phyloP scores from a whole-genome alignment of 2,113 vertebrate species.

The Caranx ignobilis region DNA sequence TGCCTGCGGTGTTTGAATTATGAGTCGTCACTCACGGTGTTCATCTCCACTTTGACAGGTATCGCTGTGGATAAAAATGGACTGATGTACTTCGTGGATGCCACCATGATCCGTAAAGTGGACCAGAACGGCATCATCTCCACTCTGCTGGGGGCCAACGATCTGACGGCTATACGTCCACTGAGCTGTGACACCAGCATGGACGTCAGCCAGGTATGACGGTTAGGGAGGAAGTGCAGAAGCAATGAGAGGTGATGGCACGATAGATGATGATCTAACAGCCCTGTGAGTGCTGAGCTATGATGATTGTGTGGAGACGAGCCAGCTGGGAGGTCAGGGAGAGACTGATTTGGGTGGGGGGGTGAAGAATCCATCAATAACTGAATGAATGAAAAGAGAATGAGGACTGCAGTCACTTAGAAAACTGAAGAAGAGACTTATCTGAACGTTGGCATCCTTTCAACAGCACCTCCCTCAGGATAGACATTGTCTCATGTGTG shows the following conservation, averaged over 20 bases:
- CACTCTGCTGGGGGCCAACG: slow-evolving; percentile 96
- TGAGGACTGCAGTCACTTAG: slow-evolving; percentile 62
- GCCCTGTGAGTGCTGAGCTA: slow-evolving; percentile 86
- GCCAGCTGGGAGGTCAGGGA: slow-evolving; percentile 85
- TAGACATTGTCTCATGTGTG: slow-evolving; percentile 14
- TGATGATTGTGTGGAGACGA: slow-evolving; percentile 90
- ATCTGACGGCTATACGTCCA: slow-evolving; percentile 93
- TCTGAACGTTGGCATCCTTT: slow-evolving; percentile 53
- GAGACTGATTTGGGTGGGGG: slow-evolving; percentile 63
- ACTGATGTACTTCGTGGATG: slow-evolving; percentile 98
- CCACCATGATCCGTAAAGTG: slow-evolving; percentile 99
- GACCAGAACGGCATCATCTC: slow-evolving; percentile 99
- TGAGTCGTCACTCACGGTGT: slow-evolving; percentile 54
- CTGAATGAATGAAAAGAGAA: slow-evolving; percentile 63
- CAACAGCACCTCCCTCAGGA: slow-evolving; percentile 14
- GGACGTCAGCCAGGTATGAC: slow-evolving; percentile 95
- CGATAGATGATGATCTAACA: slow-evolving; percentile 85
- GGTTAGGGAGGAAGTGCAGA: slow-evolving; percentile 22
- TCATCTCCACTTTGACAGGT: slow-evolving; percentile 81
- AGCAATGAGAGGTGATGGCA: slow-evolving; percentile 34
- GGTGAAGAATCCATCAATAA: slow-evolving; percentile 66
- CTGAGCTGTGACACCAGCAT: slow-evolving; percentile 93
- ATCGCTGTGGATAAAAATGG: slow-evolving; percentile 99
- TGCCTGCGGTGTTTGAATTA: slow-evolving; percentile 49
- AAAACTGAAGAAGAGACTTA: slow-evolving; percentile 57